Conservation (phyloP, 2,888 invertebrate species). For the Incurvaria masculella region DNA sequence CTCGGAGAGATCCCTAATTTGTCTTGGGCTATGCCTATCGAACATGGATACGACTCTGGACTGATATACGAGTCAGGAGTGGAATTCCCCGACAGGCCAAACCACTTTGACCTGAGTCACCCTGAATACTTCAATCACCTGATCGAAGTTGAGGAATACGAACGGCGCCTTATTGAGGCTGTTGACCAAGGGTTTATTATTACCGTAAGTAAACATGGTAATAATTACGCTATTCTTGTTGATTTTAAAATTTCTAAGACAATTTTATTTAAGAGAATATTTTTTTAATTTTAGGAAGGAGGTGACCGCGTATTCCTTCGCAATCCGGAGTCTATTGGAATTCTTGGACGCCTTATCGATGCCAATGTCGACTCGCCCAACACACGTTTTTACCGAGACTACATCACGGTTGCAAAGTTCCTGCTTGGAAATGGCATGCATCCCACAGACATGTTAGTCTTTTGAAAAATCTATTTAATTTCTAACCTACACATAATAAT, state of each 20-base stretch:
- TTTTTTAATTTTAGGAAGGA: slow-evolving; percentile 26
- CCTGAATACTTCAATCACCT: slow-evolving; percentile 39
- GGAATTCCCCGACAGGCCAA: slow-evolving; percentile 61
- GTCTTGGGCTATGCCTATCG: slow-evolving; percentile 46
- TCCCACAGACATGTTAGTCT: no score
- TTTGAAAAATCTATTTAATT: no score
- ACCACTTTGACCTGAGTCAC: slow-evolving; percentile 49
- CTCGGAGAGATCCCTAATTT: slow-evolving; percentile 63
- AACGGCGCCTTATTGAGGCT: slow-evolving; percentile 56
- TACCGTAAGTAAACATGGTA: slow-evolving; percentile 27
- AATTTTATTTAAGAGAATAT: background rate
- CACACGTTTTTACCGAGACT: slow-evolving; percentile 54
- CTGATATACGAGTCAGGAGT: slow-evolving; percentile 63
- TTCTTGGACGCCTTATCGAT: slow-evolving; percentile 64
- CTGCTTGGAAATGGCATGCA: slow-evolving; percentile 53
- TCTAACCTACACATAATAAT: no score
- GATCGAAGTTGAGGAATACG: slow-evolving; percentile 44
- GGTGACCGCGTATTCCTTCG: slow-evolving; percentile 57
- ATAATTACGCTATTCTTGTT: background rate
- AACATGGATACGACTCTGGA: slow-evolving; percentile 62
- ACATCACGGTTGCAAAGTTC: slow-evolving; percentile 53
- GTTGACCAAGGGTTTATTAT: slow-evolving; percentile 56
- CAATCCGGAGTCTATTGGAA: slow-evolving; percentile 59
- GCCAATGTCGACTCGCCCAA: slow-evolving; percentile 62
- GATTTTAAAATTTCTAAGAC: background rate